A percentile compares a stretch with the other conserved stretches of the same genome.
Conservation (phyloP, 2,113 vertebrate genomes). For the Pogona vitticeps region DNA sequence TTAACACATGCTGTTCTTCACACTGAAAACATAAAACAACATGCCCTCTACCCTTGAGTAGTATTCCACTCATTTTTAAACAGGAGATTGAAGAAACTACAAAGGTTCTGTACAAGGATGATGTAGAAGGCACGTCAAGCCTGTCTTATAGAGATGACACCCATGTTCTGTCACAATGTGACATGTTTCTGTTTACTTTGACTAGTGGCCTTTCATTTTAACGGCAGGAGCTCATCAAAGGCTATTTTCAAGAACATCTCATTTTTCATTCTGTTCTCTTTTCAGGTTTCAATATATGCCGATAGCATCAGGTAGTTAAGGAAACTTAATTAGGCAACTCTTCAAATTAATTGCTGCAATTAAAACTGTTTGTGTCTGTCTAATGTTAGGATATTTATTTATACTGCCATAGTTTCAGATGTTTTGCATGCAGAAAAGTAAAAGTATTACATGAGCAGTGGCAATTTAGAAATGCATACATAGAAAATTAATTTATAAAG, state of each 20-base stretch:
- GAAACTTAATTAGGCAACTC: constrained; percentile 70
- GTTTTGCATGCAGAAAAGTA: constrained; percentile 43
- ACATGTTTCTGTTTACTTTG: constrained; percentile 47
- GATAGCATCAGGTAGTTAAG: constrained; percentile 51
- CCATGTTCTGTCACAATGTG: constrained; percentile 41
- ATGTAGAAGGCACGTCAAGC: constrained; percentile 44
- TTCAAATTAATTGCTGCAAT: constrained; percentile 71
- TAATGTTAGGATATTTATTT: constrained; percentile 71
- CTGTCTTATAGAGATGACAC: constrained; percentile 49
- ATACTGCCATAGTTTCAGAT: constrained; percentile 61
- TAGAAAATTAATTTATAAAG: constrained; percentile 17
- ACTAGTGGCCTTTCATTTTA: constrained; percentile 63
- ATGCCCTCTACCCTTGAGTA: constrained; percentile 32
- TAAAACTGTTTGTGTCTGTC: constrained; percentile 63
- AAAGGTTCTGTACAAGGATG: constrained; percentile 46
- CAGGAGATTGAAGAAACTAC: constrained; percentile 36
- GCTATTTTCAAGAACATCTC: constrained; percentile 56
- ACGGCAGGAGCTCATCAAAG: constrained; percentile 56
- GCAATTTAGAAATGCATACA: constrained; percentile 1
- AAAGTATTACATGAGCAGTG: constrained; percentile 45
- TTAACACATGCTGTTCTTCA: constrained; percentile 20
- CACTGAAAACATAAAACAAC: constrained; percentile 39
- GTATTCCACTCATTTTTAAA: constrained; percentile 51
- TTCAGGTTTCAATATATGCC: constrained; percentile 56
- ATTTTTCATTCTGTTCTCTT: constrained; percentile 58